Conservation (phyloP, 2,888 invertebrate genomes). For the Callimorpha dominula region DNA sequence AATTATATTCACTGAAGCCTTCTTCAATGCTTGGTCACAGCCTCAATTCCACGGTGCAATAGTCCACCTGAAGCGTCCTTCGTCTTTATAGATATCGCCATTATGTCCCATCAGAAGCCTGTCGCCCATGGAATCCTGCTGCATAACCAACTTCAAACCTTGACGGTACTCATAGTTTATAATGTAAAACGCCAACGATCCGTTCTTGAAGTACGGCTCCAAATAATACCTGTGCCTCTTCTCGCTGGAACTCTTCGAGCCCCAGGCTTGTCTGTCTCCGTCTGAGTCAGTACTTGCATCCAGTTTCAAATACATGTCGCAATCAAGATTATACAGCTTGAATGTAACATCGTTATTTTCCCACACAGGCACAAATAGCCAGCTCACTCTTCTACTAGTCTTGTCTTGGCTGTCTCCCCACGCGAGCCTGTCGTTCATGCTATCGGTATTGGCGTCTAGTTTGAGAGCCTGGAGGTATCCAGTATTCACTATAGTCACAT, state of each 20-base stretch:
- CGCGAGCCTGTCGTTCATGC: slow-evolving; percentile 41
- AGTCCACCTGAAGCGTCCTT: slow-evolving; percentile 29
- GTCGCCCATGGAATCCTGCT: slow-evolving; percentile 37
- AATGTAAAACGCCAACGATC: slow-evolving; percentile 52
- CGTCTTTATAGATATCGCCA: slow-evolving; percentile 30
- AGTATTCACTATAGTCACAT: slow-evolving; percentile 52
- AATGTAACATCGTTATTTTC: slow-evolving; percentile 49
- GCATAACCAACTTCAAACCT: slow-evolving; percentile 50
- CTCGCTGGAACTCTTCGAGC: slow-evolving; percentile 34
- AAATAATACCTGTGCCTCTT: slow-evolving; percentile 50
- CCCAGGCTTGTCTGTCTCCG: slow-evolving; percentile 54
- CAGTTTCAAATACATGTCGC: slow-evolving; percentile 54
- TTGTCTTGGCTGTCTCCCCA: slow-evolving; percentile 51
- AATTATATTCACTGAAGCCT: background rate
- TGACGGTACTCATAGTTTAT: slow-evolving; percentile 51
- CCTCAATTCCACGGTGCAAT: slow-evolving; percentile 12
- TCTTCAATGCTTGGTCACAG: background rate
- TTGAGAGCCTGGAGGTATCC: slow-evolving; percentile 50
- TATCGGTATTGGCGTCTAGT: slow-evolving; percentile 30
- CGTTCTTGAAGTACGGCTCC: slow-evolving; percentile 48
- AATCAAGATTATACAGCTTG: slow-evolving; percentile 51
- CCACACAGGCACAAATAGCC: slow-evolving; percentile 56
- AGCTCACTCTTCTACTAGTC: slow-evolving; percentile 44
- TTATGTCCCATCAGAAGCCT: slow-evolving; percentile 50
- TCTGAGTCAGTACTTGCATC: slow-evolving; percentile 35